phyloP scores from a whole-genome alignment of 92 coral and sea anemone genomes.

The Metridium senile region DNA sequence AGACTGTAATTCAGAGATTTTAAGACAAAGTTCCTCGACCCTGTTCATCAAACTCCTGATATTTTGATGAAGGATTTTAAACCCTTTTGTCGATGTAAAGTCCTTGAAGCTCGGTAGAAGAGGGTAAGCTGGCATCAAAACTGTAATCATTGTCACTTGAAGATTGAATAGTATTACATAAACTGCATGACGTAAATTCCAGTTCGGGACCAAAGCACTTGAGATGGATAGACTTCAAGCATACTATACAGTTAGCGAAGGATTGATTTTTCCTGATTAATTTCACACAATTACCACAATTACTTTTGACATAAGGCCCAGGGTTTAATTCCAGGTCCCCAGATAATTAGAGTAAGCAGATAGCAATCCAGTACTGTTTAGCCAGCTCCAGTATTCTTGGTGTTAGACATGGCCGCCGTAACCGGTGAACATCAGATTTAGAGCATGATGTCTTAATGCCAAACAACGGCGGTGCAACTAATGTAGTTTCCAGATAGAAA shows the following conservation, averaged over 20 bases:
- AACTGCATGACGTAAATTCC: background rate
- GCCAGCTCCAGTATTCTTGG: too few relatives aligned
- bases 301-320: background rate
- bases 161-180: background rate
- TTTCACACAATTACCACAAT: background rate
- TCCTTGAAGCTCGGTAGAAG: background rate
- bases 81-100: background rate
- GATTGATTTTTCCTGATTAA: background rate
- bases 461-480: too few relatives aligned
- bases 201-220: constrained; percentile 15
- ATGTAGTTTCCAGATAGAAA: too few relatives aligned
- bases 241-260: background rate
- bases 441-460: too few relatives aligned
- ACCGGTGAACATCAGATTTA: too few relatives aligned
- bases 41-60: constrained; percentile 24
- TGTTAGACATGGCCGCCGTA: too few relatives aligned
- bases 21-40: constrained; percentile 41
- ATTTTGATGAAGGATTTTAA: constrained; percentile 25
- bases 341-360: background rate
- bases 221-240: background rate
- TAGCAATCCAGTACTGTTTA: too few relatives aligned
- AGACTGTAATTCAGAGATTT: background rate
- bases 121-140: background rate
- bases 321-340: background rate
- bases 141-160: background rate